phyloP scores from a whole-genome alignment of 1,140 invertebrate species.

The Polypedilum vanderplanki region DNA sequence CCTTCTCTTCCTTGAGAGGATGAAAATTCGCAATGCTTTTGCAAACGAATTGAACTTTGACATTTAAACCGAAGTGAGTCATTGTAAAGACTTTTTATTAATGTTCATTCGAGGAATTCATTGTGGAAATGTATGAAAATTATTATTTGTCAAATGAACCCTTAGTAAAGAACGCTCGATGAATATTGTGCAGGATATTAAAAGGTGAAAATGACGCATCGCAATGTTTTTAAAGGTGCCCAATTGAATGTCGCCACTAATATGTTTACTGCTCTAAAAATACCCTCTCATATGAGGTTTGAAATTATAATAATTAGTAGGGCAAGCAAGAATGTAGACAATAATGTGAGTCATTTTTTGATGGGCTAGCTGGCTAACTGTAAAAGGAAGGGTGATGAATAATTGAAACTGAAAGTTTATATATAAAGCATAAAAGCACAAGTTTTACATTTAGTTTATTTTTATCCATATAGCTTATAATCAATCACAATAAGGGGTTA shows the following conservation, averaged over 20 bases:
- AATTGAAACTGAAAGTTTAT: neutral
- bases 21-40: too few relatives aligned
- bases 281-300: neutral
- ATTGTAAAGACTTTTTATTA: neutral
- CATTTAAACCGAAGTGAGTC: neutral
- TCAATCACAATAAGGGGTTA: neutral
- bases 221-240: slow-evolving; percentile 8
- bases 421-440: neutral
- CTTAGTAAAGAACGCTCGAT: neutral
- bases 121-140: neutral
- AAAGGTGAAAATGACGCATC: neutral
- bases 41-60: neutral
- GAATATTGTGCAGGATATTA: neutral
- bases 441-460: neutral
- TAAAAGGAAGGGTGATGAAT: neutral
- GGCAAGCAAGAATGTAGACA: neutral
- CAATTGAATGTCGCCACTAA: slow-evolving; percentile 1
- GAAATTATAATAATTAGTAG: too few relatives aligned
- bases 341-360: too few relatives aligned
- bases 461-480: neutral
- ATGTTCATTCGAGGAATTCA: neutral
- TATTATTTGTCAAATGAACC: neutral
- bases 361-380: too few relatives aligned
- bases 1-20: neutral
- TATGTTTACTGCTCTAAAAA: neutral